phyloP scores from a whole-genome alignment of 2,888 invertebrate genomes.

The Caenorhabditis sulstoni region DNA sequence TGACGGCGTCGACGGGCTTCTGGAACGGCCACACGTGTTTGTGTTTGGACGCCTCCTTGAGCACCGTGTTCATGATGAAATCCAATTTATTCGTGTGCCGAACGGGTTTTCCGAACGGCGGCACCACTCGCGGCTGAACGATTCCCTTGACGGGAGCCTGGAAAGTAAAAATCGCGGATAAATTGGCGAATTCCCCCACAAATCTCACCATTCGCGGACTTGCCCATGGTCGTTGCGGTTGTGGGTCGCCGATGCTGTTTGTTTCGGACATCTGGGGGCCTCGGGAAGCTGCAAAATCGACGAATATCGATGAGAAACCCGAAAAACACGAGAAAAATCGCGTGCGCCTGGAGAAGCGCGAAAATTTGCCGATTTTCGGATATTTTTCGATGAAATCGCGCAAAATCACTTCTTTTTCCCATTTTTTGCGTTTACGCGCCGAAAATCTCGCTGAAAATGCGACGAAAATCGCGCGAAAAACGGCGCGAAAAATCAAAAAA shows the following conservation, averaged over 20 bases:
- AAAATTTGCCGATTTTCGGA: too few relatives aligned
- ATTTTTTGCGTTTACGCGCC: too few relatives aligned
- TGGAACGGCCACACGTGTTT: slow-evolving; percentile 99
- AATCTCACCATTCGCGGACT: slow-evolving; percentile 42
- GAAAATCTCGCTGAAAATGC: not conserved
- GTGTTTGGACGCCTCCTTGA: slow-evolving; percentile 97
- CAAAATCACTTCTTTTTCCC: too few relatives aligned
- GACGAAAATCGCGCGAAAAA: not conserved
- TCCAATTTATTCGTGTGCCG: slow-evolving; percentile 93
- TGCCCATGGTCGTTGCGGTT: slow-evolving; percentile 52
- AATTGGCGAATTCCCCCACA: not conserved
- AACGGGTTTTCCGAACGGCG: slow-evolving; percentile 90
- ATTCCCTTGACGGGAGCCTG: slow-evolving; percentile 90
- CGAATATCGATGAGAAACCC: not conserved
- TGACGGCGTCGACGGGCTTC: slow-evolving; percentile 96
- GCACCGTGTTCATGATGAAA: slow-evolving; percentile 93
- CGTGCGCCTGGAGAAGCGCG: too few relatives aligned
- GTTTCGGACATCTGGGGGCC: slow-evolving; percentile 36
- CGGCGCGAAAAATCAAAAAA: too few relatives aligned
- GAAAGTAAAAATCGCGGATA: too few relatives aligned
- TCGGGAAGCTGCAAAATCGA: too few relatives aligned
- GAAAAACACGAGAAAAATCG: not conserved
- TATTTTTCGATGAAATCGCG: too few relatives aligned
- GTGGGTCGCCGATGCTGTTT: slow-evolving; percentile 1
- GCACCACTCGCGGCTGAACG: slow-evolving; percentile 90